A percentile compares a stretch with the other conserved stretches of the same genome.
Evolutionary conservation across 2,888 invertebrate genomes (phyloP).

Genomic region (Rugalucina vietnamica): DNA sequence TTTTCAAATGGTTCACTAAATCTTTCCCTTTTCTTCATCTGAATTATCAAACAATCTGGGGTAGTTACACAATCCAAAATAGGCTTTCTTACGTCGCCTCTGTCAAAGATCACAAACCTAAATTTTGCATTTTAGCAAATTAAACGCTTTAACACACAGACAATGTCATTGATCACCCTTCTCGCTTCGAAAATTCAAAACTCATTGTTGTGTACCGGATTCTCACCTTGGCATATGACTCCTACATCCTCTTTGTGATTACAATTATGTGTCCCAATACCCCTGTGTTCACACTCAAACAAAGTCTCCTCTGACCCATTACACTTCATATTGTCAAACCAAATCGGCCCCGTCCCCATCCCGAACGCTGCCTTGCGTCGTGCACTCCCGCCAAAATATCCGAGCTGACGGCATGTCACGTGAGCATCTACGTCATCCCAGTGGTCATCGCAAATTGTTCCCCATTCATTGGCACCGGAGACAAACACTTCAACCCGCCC

Average conservation of each 20-base stretch:
- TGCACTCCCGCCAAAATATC: conserved; percentile 66
- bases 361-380: conserved; percentile 63
- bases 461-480: conserved; percentile 71
- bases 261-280: conserved; percentile 73
- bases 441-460: conserved; percentile 75
- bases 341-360: conserved; percentile 72
- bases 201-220: too few species aligned
- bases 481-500: conserved; percentile 88
- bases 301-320: conserved; percentile 67
- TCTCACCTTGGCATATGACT: conserved; percentile 70
- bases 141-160: too few species aligned
- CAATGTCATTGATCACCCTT: too few species aligned
- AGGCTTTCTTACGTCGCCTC: too few species aligned
- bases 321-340: conserved; percentile 75
- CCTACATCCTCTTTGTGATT: conserved; percentile 74
- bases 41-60: too few species aligned
- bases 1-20: too few species aligned
- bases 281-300: conserved; percentile 67
- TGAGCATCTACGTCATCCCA: conserved; percentile 70
- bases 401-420: conserved; percentile 71
- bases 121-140: too few species aligned
- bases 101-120: too few species aligned
- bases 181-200: too few species aligned
- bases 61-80: too few species aligned
- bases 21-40: too few species aligned